Evolutionary conservation across 2,888 invertebrate genomes (phyloP).

Genomic region (Drosophila pseudotalamancana): DNA sequence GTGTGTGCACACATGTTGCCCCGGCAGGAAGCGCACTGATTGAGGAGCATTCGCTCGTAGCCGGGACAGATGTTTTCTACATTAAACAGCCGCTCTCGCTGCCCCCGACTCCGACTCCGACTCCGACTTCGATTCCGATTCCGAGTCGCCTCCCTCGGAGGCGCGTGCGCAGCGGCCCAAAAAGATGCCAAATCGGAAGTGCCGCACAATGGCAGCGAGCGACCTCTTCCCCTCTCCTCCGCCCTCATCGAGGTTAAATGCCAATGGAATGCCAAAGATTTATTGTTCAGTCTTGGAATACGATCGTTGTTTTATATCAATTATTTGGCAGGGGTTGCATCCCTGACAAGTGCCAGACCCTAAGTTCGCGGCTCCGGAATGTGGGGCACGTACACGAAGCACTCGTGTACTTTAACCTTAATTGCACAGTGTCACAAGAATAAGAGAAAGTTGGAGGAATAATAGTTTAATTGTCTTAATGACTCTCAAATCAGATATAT

Average conservation of each 20-base stretch:
- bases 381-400: neutral
- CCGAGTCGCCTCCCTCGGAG: neutral
- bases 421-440: conserved; percentile 3
- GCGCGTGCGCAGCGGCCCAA: conserved; percentile 52
- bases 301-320: conserved; percentile 68
- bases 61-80: conserved; percentile 74
- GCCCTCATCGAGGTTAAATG: conserved; percentile 66
- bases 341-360: conserved; percentile 59
- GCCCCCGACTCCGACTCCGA: neutral
- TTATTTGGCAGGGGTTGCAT: conserved; percentile 23
- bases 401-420: conserved; percentile 21
- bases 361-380: conserved; percentile 11
- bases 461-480: neutral
- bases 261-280: conserved; percentile 55
- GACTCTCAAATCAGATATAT: no score
- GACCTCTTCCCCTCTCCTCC: conserved; percentile 3
- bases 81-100: conserved; percentile 49
- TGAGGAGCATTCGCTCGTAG: conserved; percentile 66
- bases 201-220: conserved; percentile 36
- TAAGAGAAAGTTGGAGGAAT: no score
- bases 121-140: neutral
- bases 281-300: conserved; percentile 55
- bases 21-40: conserved; percentile 77
- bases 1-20: conserved; percentile 66
- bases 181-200: conserved; percentile 66